These are phyloP conservation scores for Sitobion miscanthi DNA, from an alignment of 1,140 invertebrate genomes.

Conservation along the genomic window DNA sequence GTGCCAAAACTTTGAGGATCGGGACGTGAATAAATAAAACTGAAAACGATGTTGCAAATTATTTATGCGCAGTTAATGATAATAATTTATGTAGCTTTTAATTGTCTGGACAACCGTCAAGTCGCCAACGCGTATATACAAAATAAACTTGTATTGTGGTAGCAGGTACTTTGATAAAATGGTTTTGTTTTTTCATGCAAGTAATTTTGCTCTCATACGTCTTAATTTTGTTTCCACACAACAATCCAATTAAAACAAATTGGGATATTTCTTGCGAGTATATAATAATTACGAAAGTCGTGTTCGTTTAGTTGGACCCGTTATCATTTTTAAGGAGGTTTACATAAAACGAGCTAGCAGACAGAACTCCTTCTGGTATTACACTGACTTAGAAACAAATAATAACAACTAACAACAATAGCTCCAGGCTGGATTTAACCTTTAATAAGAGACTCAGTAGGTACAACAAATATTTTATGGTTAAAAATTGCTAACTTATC, in stretches of 20 bases:
- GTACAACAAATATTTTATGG: too few relatives aligned
- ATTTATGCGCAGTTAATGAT: not conserved
- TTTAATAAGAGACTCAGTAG: too few relatives aligned
- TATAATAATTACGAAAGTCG: not conserved
- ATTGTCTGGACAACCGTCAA: not conserved
- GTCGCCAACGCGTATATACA: not conserved
- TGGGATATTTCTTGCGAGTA: not conserved
- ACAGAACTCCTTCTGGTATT: not conserved
- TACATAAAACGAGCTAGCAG: not conserved
- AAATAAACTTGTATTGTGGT: not conserved
- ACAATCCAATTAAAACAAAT: not conserved
- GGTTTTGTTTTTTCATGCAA: not conserved
- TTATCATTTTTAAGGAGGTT: not conserved
- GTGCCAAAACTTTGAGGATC: not conserved
- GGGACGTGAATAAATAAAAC: not conserved
- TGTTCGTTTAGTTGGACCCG: not conserved
- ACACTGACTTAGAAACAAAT: not conserved
- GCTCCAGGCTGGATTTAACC: too few relatives aligned
- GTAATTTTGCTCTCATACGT: not conserved
- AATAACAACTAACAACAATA: not conserved
- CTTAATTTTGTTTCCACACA: not conserved
- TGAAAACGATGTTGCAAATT: not conserved
- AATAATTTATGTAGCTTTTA: not conserved
- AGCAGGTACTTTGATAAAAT: too few relatives aligned
- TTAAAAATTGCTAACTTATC: too few relatives aligned